Conservation (phyloP, 2,888 invertebrate genomes). For the Itoplectis maculator region DNA sequence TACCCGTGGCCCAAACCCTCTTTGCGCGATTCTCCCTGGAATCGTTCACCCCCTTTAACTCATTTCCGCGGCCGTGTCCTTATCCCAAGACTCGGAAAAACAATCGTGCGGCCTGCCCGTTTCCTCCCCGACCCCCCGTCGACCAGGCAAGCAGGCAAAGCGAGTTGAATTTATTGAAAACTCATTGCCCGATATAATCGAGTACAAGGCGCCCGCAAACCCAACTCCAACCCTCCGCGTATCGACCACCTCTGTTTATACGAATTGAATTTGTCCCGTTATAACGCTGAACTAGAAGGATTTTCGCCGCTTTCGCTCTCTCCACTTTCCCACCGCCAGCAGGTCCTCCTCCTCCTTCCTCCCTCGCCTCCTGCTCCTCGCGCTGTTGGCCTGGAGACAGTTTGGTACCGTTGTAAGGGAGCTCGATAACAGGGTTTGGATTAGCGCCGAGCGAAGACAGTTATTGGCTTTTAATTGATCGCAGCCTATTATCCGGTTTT, state of each 20-base stretch:
- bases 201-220: slow-evolving; percentile 32
- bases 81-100: slow-evolving; percentile 79
- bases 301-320: slow-evolving; percentile 16
- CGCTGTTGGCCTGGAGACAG: background rate
- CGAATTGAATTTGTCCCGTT: slow-evolving; percentile 55
- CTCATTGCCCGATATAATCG: slow-evolving; percentile 62
- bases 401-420: slow-evolving; percentile 10
- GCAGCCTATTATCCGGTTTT: slow-evolving; percentile 50
- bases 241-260: slow-evolving; percentile 47
- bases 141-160: slow-evolving; percentile 10
- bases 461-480: slow-evolving; percentile 59
- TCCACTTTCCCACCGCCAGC: background rate
- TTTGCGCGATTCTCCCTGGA: slow-evolving; percentile 71
- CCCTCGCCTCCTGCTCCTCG: background rate
- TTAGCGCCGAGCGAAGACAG: slow-evolving; percentile 60
- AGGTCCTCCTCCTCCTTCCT: background rate
- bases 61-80: slow-evolving; percentile 79
- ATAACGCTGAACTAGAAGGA: slow-evolving; percentile 17
- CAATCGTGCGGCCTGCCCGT: slow-evolving; percentile 74
- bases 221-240: background rate
- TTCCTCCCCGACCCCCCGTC: slow-evolving; percentile 1
- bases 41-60: slow-evolving; percentile 71
- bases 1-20: slow-evolving; percentile 58
- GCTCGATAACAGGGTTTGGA: slow-evolving; percentile 55
- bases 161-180: slow-evolving; percentile 80